These are phyloP conservation scores for Adelges cooleyi DNA, from an alignment of 1,140 invertebrate genomes.

Conservation along the genomic window DNA sequence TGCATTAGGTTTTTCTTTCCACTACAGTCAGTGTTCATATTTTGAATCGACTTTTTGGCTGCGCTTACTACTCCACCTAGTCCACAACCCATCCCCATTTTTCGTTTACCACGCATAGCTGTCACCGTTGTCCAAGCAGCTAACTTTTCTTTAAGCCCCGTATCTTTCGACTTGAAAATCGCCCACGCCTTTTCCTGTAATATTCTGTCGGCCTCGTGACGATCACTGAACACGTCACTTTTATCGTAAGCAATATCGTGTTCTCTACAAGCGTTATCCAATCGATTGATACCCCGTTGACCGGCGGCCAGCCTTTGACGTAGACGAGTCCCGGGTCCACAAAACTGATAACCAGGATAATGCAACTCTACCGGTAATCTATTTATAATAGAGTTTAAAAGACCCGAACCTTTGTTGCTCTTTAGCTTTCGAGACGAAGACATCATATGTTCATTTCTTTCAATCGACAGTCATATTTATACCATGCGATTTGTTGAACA, in stretches of 20 bases:
- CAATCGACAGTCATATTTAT: too few species aligned
- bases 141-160: conserved; percentile 36
- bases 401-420: conserved; percentile 31
- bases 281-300: neutral
- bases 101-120: conserved; percentile 35
- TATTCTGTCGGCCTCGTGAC: neutral
- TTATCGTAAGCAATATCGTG: too few species aligned
- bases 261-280: conserved; percentile 8
- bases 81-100: too few species aligned
- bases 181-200: neutral
- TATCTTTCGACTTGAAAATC: too few species aligned
- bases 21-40: too few species aligned
- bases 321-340: too few species aligned
- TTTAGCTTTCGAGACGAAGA: too few species aligned
- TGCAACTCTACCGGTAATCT: conserved; percentile 38
- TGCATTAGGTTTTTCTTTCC: too few species aligned
- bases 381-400: conserved; percentile 38
- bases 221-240: neutral
- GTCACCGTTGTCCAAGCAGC: conserved; percentile 35
- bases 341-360: conserved; percentile 18
- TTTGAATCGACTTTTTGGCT: too few species aligned
- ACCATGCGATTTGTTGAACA: too few species aligned
- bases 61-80: too few species aligned
- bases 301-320: neutral
- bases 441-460: too few species aligned